Evolutionary conservation across 2,888 invertebrate genomes (phyloP).

Genomic region (Harpalus rufipes): DNA sequence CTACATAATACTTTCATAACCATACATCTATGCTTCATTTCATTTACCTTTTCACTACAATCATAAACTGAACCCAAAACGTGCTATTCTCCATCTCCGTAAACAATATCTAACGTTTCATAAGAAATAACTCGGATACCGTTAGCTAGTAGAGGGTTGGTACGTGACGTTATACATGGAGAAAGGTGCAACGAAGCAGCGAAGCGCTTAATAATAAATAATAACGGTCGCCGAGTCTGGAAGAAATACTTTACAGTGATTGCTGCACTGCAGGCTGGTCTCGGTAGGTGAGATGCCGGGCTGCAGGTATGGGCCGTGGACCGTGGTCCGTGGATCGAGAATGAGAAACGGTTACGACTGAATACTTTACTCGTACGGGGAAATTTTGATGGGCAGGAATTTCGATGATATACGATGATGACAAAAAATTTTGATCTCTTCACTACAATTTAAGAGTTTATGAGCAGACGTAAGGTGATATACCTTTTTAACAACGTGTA

Average conservation of each 20-base stretch:
- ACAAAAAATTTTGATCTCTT: no score
- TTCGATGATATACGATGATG: no score
- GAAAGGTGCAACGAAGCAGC: constrained; percentile 55
- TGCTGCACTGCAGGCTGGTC: constrained; percentile 16
- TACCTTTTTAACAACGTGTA: no score
- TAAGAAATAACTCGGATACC: background rate
- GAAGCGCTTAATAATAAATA: constrained; percentile 43
- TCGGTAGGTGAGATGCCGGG: background rate
- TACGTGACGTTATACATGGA: constrained; percentile 46
- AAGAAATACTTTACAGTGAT: constrained; percentile 54
- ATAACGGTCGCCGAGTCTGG: constrained; percentile 46
- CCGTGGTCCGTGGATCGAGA: background rate
- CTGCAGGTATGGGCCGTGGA: constrained; percentile 10
- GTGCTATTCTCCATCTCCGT: background rate
- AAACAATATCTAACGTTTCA: constrained; percentile 3
- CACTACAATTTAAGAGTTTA: no score
- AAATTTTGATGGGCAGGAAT: no score
- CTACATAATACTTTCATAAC: background rate
- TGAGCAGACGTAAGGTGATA: no score
- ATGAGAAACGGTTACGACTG: background rate
- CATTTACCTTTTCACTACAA: background rate
- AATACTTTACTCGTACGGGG: background rate
- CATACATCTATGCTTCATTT: background rate
- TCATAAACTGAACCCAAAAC: background rate
- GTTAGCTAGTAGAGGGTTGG: constrained; percentile 16